Base-by-base conservation (phyloP, 2,113 vertebrate genomes). In the Nicator chloris region DNA sequence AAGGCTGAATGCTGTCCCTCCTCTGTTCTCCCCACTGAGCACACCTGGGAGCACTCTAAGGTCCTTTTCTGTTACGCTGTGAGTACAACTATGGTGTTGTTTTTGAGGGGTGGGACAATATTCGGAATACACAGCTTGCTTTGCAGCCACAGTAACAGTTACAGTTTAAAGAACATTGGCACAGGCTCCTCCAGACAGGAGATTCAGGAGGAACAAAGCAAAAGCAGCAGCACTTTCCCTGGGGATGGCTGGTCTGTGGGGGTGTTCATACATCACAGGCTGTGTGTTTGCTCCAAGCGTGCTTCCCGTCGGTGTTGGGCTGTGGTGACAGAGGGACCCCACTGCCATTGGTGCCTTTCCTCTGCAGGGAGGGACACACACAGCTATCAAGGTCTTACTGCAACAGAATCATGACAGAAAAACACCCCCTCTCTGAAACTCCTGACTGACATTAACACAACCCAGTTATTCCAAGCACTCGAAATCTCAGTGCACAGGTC, bases 241-340 rank as follows among this genome's bases (percentile, higher is more conserved):
- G n/a, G 22, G 54, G 54, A 30, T 44, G 64, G 68, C 3, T 10
- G 42, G 15, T 45, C 12, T 69, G 44, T 30, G 31, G 9, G 17
- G 31, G 10, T 27, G 9, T 69, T 47, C 21, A 5, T 9, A 4
- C 2, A 1, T 3, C 33, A 21, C 0, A 1, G 39, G 28, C 61
- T 59, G 21, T 13, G 53, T 35, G 39, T 40, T 66, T 70, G 51
- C 65, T 63, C 51, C 8, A 1, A 12, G 4, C 1, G 9, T 24
- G 64, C 22, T 35, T 61, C 56, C 59, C 1, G 0, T 7, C 0
- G 0, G 14, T 9, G 81, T 15, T 0, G 1, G 47, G 37, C 59
- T 78, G 53, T 0, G 6, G 9, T 76, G 77, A 1, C n/a, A 27
- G 37, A 51, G 68, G 70, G 28, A n/a, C 59, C 37, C 33, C 44